Evolutionary conservation across 2,888 invertebrate genomes (phyloP).

Genomic region (Pomacea canaliculata): DNA sequence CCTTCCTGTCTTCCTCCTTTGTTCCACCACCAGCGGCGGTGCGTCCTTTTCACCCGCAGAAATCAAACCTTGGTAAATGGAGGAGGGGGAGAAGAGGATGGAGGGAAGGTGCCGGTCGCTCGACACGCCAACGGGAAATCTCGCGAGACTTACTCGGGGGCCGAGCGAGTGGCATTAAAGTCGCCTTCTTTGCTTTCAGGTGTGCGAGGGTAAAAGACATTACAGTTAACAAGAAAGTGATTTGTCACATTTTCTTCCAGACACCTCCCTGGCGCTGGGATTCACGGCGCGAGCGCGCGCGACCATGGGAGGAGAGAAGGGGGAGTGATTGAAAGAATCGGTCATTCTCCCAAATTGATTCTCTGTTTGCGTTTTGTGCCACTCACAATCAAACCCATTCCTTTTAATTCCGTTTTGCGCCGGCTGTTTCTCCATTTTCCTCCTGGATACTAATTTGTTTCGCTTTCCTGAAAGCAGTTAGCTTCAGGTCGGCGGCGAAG

Average conservation of each 20-base stretch:
- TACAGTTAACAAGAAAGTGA: not conserved
- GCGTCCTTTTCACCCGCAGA: too few species aligned
- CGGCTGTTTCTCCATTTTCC: slow-evolving; percentile 5
- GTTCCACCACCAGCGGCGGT: too few species aligned
- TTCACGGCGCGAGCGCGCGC: not conserved
- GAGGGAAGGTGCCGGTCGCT: too few species aligned
- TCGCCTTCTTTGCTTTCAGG: not conserved
- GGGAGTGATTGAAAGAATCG: too few species aligned
- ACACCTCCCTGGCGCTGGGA: not conserved
- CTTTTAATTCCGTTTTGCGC: not conserved
- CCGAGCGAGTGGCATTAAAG: not conserved
- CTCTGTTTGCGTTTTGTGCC: slow-evolving; percentile 3
- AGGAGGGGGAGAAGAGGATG: too few species aligned
- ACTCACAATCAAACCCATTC: slow-evolving; percentile 6
- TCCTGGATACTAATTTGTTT: slow-evolving; percentile 2
- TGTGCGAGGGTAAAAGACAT: not conserved
- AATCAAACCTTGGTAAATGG: too few species aligned
- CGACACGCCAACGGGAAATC: slow-evolving; percentile 1
- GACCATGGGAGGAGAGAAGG: not conserved
- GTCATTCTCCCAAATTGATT: slow-evolving; percentile 5
- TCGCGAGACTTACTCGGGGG: not conserved
- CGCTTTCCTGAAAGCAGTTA: not conserved
- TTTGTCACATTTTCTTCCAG: slow-evolving; percentile 3
- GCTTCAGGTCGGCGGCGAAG: slow-evolving; percentile 3
- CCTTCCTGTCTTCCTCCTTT: too few species aligned